Base-by-base conservation (phyloP, 2,113 vertebrate genomes). In the Phaetusa simplex region DNA sequence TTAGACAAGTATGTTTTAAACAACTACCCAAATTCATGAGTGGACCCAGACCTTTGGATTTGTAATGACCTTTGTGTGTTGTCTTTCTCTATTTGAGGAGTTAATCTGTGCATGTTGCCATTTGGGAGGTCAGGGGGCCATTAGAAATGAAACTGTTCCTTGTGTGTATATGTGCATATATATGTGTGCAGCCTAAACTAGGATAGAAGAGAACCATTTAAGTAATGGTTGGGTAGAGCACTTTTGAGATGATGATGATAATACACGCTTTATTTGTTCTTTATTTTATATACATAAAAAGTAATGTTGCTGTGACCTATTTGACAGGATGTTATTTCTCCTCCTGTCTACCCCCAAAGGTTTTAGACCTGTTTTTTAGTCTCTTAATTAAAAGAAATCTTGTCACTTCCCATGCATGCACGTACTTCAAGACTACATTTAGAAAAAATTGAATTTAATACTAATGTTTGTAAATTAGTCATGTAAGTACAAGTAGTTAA, bases 1-100 rank as follows among this genome's bases (percentile, higher is more conserved):
- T 76, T 67, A 82, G 45, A 49, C 36, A 45, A 86, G 20, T 81
- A 38, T 74, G 0, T 55, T 86, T 74, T 59, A 66, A 93, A 20
- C 67, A 70, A 53, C 73, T 56, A 36, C 82, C 14, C 8, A 61
- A 72, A 82, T 56, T 93, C 36, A 9, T 74, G 84, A 76, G 36
- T 56, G 53, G 23, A 80, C 21, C 40, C 40, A 88, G 87, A 80
- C 64, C 78, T 88, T 90, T 95, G 92, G 66, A 50, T 90, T 77
- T 87, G 21, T 76, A 45, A 43, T 80, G 92, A 95, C 90, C 93
- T 96, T 94, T 95, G 65, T 47, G 18, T 65, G 65, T 85, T 94
- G 43, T 82, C 56, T 72, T 55, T 84, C 36, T 84, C 36, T 91
- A 1, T 80, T 86, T 90, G 53, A 65, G 58, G 71, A 79, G 77